Conservation (phyloP, 2,113 vertebrate genomes). For the Chroicocephalus ridibundus region DNA sequence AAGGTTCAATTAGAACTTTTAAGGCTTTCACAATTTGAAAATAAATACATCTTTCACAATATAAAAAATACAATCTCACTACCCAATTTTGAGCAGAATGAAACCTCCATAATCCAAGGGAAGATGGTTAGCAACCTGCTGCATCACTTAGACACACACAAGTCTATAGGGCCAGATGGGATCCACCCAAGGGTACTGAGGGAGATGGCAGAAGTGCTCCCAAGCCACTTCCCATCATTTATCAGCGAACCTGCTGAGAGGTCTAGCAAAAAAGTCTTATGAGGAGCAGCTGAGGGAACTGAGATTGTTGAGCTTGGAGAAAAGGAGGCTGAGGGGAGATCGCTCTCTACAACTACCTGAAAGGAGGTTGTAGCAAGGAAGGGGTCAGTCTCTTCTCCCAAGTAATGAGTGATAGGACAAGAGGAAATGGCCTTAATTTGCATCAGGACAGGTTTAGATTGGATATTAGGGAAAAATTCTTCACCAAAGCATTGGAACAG, state of each 20-base stretch:
- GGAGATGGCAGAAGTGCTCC: background rate
- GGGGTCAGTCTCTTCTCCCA: background rate
- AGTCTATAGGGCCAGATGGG: background rate
- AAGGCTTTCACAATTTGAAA: background rate
- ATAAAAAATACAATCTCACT: background rate
- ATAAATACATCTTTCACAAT: background rate
- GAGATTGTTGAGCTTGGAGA: background rate
- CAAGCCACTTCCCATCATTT: background rate
- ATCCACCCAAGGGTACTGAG: background rate
- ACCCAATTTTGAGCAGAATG: background rate
- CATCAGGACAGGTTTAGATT: background rate
- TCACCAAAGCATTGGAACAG: background rate
- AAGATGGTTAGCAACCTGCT: background rate
- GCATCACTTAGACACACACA: background rate
- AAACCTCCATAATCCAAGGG: background rate
- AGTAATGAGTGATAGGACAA: background rate
- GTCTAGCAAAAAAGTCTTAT: background rate
- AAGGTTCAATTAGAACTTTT: background rate
- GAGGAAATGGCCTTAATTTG: background rate
- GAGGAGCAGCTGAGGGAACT: background rate
- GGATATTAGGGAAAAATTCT: background rate
- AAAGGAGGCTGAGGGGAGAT: background rate
- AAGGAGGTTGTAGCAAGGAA: background rate
- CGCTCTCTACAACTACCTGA: background rate
- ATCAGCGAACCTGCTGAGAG: background rate